Percentiles rank a stretch among this genome's conserved stretches.
These are phyloP conservation scores for Leptopterna dolabrata DNA, from an alignment of 2,888 invertebrate species.

Conservation along the genomic window DNA sequence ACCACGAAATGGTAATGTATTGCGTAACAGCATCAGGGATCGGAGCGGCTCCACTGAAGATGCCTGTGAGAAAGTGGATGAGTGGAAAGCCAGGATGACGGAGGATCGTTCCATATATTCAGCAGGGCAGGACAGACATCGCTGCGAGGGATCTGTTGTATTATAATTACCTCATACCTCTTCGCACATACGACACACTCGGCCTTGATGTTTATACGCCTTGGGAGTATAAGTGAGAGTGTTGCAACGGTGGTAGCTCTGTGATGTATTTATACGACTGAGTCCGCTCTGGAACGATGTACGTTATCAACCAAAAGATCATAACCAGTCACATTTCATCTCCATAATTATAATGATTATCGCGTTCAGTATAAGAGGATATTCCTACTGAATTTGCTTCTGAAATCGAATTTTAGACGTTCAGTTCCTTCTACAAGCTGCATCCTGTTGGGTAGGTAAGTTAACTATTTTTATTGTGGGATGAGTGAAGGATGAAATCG, in stretches of 20 bases:
- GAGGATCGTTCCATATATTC: slow-evolving; percentile 1
- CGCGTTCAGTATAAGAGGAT: too few relatives aligned
- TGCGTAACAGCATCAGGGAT: neutral
- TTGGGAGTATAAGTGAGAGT: neutral
- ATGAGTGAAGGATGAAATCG: too few relatives aligned
- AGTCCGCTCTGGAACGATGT: too few relatives aligned
- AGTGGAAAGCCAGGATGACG: neutral
- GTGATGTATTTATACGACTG: too few relatives aligned
- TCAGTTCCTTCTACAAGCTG: too few relatives aligned
- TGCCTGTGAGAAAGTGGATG: neutral
- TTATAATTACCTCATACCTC: neutral
- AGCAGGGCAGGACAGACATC: neutral
- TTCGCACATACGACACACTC: neutral
- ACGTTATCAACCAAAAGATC: too few relatives aligned
- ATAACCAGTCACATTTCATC: too few relatives aligned
- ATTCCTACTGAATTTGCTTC: too few relatives aligned
- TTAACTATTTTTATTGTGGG: too few relatives aligned
- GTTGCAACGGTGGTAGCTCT: neutral
- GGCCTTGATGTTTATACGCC: neutral
- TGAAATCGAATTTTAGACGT: too few relatives aligned
- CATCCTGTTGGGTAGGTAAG: too few relatives aligned
- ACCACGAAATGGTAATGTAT: neutral
- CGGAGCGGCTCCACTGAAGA: neutral
- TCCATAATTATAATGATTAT: too few relatives aligned
- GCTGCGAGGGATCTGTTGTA: neutral